phyloP scores from a whole-genome alignment of 1,140 invertebrate species.

The Brachionus rotundiformis region DNA sequence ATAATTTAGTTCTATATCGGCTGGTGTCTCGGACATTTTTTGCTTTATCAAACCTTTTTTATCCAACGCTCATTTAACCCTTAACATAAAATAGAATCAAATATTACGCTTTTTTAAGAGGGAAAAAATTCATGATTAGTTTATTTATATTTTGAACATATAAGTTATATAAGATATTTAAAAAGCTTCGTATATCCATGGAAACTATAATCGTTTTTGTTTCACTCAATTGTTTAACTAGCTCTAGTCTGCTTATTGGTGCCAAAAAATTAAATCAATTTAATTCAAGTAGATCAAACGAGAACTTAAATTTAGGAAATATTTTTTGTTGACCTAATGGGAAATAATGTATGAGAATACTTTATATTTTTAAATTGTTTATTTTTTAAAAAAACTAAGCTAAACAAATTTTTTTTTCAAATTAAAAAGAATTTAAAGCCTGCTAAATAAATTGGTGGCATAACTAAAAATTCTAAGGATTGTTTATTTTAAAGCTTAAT shows the following conservation, averaged over 20 bases:
- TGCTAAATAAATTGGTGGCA: too few species aligned
- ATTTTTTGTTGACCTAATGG: neutral
- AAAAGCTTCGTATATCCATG: constrained; percentile 41
- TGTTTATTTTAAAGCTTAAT: neutral
- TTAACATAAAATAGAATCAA: neutral
- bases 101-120: neutral
- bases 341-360: neutral
- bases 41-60: neutral
- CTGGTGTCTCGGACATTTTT: neutral
- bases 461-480: too few species aligned
- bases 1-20: neutral
- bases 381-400: neutral
- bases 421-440: too few species aligned
- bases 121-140: constrained; percentile 5
- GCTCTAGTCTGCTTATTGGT: constrained; percentile 15
- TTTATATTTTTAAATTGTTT: too few species aligned
- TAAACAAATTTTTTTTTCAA: too few species aligned
- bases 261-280: neutral
- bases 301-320: neutral
- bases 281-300: neutral
- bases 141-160: constrained; percentile 43
- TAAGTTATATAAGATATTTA: constrained; percentile 43
- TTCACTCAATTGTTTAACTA: neutral
- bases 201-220: constrained; percentile 15
- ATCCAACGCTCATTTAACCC: neutral